These are phyloP conservation scores for Latrodectus hesperus DNA, from an alignment of 2,888 invertebrate species.

Conservation along the genomic window DNA sequence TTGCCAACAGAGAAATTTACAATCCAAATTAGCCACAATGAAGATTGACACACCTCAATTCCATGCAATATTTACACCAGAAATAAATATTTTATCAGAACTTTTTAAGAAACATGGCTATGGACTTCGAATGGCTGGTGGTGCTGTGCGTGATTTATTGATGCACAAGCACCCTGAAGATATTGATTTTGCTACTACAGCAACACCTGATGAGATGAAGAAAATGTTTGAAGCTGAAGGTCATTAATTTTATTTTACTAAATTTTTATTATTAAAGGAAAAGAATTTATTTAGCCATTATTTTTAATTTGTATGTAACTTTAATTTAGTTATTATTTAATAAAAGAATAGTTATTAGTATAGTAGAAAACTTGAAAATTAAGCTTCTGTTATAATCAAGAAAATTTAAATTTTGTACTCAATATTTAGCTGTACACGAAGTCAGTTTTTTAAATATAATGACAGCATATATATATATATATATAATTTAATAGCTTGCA, in stretches of 20 bases:
- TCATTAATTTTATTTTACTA: not conserved
- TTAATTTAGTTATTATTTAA: too few relatives aligned
- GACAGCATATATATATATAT: too few relatives aligned
- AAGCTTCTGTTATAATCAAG: too few relatives aligned
- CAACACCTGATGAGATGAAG: conserved; percentile 97
- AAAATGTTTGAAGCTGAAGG: conserved; percentile 84
- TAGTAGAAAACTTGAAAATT: too few relatives aligned
- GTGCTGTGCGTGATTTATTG: conserved; percentile 94
- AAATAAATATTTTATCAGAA: conserved; percentile 82
- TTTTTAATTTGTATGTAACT: too few relatives aligned
- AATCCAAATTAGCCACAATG: conserved; percentile 73
- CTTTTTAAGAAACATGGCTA: conserved; percentile 87
- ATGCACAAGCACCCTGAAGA: conserved; percentile 88
- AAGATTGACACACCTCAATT: conserved; percentile 85
- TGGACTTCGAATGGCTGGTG: conserved; percentile 96
- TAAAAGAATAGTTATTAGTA: too few relatives aligned
- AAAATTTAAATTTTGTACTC: too few relatives aligned
- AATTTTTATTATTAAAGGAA: not conserved
- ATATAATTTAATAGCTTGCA: too few relatives aligned
- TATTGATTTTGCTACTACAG: conserved; percentile 97
- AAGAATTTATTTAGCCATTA: not conserved
- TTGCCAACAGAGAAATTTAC: not conserved
- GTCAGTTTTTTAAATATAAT: too few relatives aligned
- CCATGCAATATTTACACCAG: conserved; percentile 86
- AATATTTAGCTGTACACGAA: too few relatives aligned